Conservation (phyloP, 2,797 vertebrate species). For the Discoglossus pictus region DNA sequence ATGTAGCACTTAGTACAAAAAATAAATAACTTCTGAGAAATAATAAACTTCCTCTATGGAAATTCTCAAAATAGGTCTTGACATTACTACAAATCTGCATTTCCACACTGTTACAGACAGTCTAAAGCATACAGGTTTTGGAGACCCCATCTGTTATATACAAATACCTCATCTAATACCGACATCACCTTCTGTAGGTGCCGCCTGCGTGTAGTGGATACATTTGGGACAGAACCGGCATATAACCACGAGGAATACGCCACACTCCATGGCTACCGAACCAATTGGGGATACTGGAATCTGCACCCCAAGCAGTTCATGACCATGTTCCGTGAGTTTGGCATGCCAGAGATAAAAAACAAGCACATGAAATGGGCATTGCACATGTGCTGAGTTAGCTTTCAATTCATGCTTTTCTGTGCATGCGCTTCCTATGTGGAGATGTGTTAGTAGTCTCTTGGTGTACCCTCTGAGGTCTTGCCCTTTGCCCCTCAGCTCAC, state of each 20-base stretch:
- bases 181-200: conserved; percentile 72
- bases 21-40: too few relatives aligned
- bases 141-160: too few relatives aligned
- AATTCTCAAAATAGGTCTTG: too few relatives aligned
- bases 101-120: too few relatives aligned
- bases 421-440: too few relatives aligned
- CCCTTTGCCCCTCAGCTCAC: conserved; percentile 75
- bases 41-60: too few relatives aligned
- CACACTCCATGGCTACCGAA: conserved; percentile 87
- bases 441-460: too few relatives aligned
- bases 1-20: conserved; percentile 28
- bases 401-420: too few relatives aligned
- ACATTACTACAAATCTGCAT: too few relatives aligned
- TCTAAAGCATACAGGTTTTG: too few relatives aligned
- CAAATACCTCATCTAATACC: too few relatives aligned
- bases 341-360: neutral
- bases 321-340: conserved; percentile 97
- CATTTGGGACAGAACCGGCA: conserved; percentile 91
- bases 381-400: neutral
- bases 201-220: conserved; percentile 92
- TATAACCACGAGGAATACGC: conserved; percentile 97
- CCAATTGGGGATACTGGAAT: conserved; percentile 99
- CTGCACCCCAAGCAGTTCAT: conserved; percentile 92
- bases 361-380: neutral
- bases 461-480: neutral